Conservation (phyloP, 2,797 vertebrate genomes). For the Hafferia zeledoni region DNA sequence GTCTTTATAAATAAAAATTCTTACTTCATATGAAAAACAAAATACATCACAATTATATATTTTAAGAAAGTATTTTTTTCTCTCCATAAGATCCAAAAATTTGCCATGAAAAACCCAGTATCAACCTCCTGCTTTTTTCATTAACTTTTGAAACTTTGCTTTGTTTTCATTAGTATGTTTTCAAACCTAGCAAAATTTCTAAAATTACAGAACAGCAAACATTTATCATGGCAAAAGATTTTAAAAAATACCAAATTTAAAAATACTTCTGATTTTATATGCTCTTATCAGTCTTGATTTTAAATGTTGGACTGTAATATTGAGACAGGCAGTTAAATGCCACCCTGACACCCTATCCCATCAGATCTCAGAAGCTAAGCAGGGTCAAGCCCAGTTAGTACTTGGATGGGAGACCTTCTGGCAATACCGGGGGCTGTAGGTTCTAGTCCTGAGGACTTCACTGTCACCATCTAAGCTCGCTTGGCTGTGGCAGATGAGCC, state of each 20-base stretch:
- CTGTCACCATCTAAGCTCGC: no score
- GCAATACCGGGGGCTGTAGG: no score
- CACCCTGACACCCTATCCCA: no score
- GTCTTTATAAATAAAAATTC: neutral
- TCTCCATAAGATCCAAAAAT: neutral
- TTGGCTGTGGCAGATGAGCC: no score
- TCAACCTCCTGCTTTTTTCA: neutral
- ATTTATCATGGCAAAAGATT: neutral
- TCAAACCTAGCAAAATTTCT: neutral
- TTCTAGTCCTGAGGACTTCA: no score
- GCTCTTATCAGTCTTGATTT: neutral
- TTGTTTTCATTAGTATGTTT: neutral
- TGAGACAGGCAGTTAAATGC: neutral
- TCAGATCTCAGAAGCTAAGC: no score
- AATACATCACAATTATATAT: neutral
- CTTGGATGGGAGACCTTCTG: no score
- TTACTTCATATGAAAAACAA: neutral
- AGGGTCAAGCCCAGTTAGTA: no score
- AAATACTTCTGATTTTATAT: neutral
- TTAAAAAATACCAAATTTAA: neutral
- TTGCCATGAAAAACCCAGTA: neutral
- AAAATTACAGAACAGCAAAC: neutral
- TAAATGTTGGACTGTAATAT: slow-evolving; percentile 10
- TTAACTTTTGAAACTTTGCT: neutral
- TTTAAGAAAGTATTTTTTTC: neutral